Conservation (phyloP, 2,797 vertebrate species). For the Manis pentadactyla region DNA sequence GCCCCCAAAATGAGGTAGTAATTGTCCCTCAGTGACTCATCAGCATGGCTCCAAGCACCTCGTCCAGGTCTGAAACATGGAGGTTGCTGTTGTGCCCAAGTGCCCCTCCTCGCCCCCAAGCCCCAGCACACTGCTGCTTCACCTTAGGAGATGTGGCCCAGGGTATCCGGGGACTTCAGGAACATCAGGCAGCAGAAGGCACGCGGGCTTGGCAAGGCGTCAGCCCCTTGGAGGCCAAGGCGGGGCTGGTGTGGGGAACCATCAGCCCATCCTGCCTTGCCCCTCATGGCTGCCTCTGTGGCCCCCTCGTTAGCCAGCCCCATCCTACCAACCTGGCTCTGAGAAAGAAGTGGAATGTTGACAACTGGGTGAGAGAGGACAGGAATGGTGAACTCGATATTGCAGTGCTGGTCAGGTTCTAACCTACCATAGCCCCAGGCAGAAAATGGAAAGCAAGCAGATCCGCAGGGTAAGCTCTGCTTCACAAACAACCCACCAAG, state of each 20-base stretch:
- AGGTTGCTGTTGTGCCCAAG: too few species aligned
- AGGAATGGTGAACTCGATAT: fast-evolving
- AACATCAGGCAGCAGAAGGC: background rate
- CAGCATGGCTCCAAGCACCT: too few species aligned
- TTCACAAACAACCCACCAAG: background rate
- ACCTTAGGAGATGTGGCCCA: background rate
- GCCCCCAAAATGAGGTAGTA: background rate
- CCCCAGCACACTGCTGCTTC: too few species aligned
- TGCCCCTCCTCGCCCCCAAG: fast-evolving
- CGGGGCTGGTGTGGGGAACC: background rate
- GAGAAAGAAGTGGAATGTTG: background rate
- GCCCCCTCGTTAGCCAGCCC: too few species aligned
- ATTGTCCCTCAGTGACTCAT: too few species aligned
- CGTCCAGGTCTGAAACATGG: fast-evolving
- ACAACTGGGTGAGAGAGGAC: background rate
- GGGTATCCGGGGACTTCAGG: background rate
- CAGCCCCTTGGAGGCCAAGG: background rate
- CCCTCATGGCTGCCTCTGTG: background rate
- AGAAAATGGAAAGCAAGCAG: background rate
- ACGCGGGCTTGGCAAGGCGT: background rate
- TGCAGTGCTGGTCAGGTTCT: background rate
- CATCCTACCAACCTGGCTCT: background rate
- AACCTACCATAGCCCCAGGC: background rate
- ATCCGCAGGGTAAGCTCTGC: background rate
- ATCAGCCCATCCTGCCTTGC: background rate